These are phyloP conservation scores for Ypsolopha scabrella DNA, from an alignment of 2,888 invertebrate genomes.

Conservation along the genomic window DNA sequence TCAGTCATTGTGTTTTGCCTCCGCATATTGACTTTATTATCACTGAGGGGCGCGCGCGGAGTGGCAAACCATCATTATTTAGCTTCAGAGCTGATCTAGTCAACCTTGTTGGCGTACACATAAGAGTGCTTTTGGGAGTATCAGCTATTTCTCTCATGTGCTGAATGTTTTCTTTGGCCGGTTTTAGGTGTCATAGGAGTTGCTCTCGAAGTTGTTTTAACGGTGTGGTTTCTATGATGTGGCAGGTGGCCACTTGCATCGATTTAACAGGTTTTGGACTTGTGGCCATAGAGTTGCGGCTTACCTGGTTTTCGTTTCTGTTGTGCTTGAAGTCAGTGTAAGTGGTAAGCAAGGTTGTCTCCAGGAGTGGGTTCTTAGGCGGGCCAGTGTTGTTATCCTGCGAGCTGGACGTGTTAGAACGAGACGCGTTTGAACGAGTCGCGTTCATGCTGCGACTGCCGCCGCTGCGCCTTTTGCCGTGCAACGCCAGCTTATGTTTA, in stretches of 20 bases:
- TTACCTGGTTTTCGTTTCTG: no score
- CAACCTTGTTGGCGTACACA: constrained; percentile 42
- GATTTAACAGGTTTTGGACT: constrained; percentile 16
- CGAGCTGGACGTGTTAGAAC: constrained; percentile 18
- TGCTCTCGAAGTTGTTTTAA: constrained; percentile 48
- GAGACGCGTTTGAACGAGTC: constrained; percentile 26
- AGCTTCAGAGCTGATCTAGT: constrained; percentile 50
- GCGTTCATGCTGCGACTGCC: constrained; percentile 32
- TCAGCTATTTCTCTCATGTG: no score
- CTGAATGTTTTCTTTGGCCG: constrained; percentile 36
- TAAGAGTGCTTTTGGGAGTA: no score
- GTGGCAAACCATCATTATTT: constrained; percentile 48
- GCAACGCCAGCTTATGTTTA: no score
- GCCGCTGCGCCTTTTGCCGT: constrained; percentile 43
- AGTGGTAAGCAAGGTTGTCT: no score
- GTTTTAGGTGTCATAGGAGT: constrained; percentile 27
- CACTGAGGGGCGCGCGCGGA: constrained; percentile 51
- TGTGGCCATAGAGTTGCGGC: no score
- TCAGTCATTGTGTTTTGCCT: constrained; percentile 31
- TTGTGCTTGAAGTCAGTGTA: no score
- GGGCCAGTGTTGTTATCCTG: constrained; percentile 18
- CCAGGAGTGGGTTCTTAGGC: constrained; percentile 35
- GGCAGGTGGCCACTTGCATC: constrained; percentile 22
- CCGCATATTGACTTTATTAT: no score
- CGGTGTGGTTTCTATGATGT: constrained; percentile 20